Evolutionary conservation across 53 echinoderm and acorn worm species (phyloP), one percentile per base, ranked within the genome.

Genomic region (Paracentrotus lividus): DNA sequence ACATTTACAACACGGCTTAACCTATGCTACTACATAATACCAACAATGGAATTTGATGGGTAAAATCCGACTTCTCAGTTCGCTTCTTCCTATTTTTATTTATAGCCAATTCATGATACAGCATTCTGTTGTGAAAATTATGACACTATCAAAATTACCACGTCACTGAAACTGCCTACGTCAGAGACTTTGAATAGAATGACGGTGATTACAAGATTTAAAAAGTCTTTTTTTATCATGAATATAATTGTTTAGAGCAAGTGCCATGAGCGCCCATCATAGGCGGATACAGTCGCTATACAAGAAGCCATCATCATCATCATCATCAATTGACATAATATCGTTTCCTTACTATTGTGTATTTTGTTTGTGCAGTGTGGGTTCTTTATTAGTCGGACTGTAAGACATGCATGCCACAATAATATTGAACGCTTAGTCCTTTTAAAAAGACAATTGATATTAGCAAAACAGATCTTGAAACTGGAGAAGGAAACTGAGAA

Each of bases 1-100:
- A 45, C 76, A 76, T 76, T 76, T 76, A 76, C 47, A 81, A 47
- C 81, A 81, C 81, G 81, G 81, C 81, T 81, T 81, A 81, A 81
- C 81, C 81, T 47, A 23, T 81, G 49, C 18, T 81, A 81, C 81
- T 81, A 81, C 81, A 43, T 81, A 36, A 81, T 81, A 26, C 44
- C 16, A 20, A 72, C 72, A 72, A 72, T 72, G 72, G 18, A 36
- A 44, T 45, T 26, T 81, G 81, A 81, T 81, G 49, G 81, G 47
- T 81, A 81, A 81, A 81, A 8, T 45, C 8, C 7, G 81, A n/a
- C 81, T 47, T n/a, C 24, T n/a, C 45, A 47, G n/a, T 10, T n/a
- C 81, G 13, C 81, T 81, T n/a, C 81, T 47, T 81, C 47, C 26
- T 81, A 38, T 72, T 18, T 81, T 47, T 81, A 34, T 42, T 20